Evolutionary conservation across 2,888 invertebrate genomes (phyloP).

Genomic region (Leucophora obtusa): DNA sequence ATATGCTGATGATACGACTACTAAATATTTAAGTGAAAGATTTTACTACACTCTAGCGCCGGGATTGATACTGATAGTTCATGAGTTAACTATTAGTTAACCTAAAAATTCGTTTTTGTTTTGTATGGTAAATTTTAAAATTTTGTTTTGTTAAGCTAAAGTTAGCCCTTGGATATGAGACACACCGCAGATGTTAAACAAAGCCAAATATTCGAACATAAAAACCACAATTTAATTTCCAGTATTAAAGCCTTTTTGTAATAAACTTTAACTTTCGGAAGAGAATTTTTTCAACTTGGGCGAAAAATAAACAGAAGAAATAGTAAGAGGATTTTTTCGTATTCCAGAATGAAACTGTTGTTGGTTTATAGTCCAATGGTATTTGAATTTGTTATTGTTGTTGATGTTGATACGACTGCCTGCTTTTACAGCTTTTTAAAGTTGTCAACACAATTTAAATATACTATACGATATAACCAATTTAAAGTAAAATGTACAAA

Average conservation of each 20-base stretch:
- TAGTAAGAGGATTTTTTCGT: slow-evolving; percentile 1
- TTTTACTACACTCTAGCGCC: too few species aligned
- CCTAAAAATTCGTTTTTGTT: too few species aligned
- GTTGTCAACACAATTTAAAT: slow-evolving; percentile 62
- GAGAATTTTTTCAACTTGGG: background rate
- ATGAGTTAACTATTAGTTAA: too few species aligned
- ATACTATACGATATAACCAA: slow-evolving; percentile 41
- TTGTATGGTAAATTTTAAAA: too few species aligned
- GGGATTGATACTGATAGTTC: too few species aligned
- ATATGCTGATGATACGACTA: background rate
- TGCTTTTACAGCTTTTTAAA: slow-evolving; percentile 52
- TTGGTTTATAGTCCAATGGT: slow-evolving; percentile 3
- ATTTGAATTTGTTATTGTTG: slow-evolving; percentile 12
- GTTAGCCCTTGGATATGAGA: too few species aligned
- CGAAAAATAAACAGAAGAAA: background rate
- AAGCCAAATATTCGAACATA: slow-evolving; percentile 55
- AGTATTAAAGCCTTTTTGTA: slow-evolving; percentile 49
- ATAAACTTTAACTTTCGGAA: slow-evolving; percentile 51
- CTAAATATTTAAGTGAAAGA: background rate
- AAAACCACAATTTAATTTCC: slow-evolving; percentile 60
- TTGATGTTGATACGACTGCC: slow-evolving; percentile 20
- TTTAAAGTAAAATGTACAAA: slow-evolving; percentile 49
- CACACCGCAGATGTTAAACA: too few species aligned
- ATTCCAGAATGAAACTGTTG: slow-evolving; percentile 2
- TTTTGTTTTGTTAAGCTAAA: too few species aligned